Conservation (phyloP, 1,140 invertebrate species). For the Platorchestia sp. region DNA sequence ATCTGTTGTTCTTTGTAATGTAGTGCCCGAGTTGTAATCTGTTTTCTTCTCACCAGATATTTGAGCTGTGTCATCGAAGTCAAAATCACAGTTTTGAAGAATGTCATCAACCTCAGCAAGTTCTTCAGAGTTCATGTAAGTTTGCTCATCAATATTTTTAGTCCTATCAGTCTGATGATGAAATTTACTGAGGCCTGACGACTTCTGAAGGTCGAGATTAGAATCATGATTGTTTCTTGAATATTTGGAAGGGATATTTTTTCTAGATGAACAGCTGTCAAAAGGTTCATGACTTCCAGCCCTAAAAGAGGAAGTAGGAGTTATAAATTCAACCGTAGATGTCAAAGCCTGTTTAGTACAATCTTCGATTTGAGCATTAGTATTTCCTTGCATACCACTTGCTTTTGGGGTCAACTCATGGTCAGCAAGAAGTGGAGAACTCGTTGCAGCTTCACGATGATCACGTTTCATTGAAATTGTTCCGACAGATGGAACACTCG, state of each 20-base stretch:
- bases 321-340: not conserved
- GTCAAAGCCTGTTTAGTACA: not conserved
- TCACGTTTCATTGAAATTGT: not conserved
- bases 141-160: not conserved
- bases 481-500: not conserved
- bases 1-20: not conserved
- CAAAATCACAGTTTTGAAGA: conserved; percentile 32
- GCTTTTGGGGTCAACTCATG: not conserved
- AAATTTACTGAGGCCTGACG: not conserved
- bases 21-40: not conserved
- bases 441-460: not conserved
- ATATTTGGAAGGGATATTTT: not conserved
- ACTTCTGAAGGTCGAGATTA: not conserved
- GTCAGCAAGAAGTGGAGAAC: not conserved
- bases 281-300: not conserved
- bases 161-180: not conserved
- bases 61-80: conserved; percentile 2
- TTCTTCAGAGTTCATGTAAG: conserved; percentile 26
- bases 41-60: not conserved
- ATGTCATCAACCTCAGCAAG: conserved; percentile 50
- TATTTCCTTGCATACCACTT: not conserved
- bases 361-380: not conserved
- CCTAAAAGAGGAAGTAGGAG: not conserved
- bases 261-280: not conserved
- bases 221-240: not conserved